Evolutionary conservation across 2,797 vertebrate species (phyloP).

Genomic region (Phalloptychus januarius): DNA sequence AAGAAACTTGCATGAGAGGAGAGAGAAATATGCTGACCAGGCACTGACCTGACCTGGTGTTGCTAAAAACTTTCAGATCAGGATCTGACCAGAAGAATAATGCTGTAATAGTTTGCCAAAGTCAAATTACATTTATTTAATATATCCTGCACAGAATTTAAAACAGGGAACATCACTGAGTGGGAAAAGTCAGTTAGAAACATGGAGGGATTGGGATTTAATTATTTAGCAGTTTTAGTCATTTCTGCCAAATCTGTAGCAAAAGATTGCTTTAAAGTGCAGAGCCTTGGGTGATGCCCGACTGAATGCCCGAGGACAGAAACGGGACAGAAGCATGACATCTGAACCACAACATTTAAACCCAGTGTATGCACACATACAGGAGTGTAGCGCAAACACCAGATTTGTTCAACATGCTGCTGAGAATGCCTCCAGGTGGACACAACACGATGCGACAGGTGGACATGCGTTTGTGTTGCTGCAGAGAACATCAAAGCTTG

Average conservation of each 20-base stretch:
- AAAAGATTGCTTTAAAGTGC: not conserved
- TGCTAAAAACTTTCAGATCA: not conserved
- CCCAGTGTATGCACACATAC: not conserved
- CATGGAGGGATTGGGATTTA: not conserved
- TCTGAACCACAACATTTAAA: not conserved
- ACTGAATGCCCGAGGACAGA: not conserved
- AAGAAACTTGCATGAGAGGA: not conserved
- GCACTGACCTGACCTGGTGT: not conserved
- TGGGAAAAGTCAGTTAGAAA: not conserved
- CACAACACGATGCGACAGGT: not conserved
- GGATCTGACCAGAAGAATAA: not conserved
- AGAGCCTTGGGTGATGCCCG: not conserved
- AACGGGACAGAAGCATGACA: not conserved
- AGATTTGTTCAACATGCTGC: not conserved
- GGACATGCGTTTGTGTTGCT: not conserved
- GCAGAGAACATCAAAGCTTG: constrained; percentile 1
- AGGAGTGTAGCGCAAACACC: not conserved
- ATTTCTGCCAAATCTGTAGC: not conserved
- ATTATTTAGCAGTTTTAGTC: not conserved
- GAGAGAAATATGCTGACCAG: not conserved
- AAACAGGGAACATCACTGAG: not conserved
- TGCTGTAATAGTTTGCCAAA: not conserved
- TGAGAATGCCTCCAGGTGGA: not conserved
- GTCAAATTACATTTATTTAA: not conserved
- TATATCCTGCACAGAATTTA: not conserved